phyloP scores from a whole-genome alignment of 2,797 vertebrate species.

The Urosaurus nigricauda region DNA sequence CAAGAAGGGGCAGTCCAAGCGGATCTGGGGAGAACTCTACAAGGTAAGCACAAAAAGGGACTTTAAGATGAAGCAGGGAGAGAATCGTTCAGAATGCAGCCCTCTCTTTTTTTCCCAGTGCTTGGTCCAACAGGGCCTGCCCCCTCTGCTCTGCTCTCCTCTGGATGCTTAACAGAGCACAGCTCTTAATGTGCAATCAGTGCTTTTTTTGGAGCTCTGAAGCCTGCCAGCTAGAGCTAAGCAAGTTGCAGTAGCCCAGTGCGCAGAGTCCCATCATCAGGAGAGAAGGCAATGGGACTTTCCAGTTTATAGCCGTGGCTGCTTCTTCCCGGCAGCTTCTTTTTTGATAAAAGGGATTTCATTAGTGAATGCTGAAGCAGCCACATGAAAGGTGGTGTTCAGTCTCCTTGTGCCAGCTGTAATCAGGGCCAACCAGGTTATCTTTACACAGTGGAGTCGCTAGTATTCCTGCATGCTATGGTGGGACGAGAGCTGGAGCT shows the following conservation, averaged over 20 bases:
- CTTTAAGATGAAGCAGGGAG: neutral
- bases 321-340: neutral
- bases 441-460: neutral
- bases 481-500: neutral
- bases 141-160: too few relatives aligned
- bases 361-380: too few relatives aligned
- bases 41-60: conserved; percentile 82
- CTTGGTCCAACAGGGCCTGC: too few relatives aligned
- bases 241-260: too few relatives aligned
- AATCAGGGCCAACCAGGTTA: too few relatives aligned
- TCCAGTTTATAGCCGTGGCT: neutral
- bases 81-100: neutral
- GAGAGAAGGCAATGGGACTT: neutral
- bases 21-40: conserved; percentile 99
- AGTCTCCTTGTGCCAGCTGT: too few relatives aligned
- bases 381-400: too few relatives aligned
- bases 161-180: too few relatives aligned
- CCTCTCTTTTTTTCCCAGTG: neutral
- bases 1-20: conserved; percentile 97
- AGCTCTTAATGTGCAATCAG: too few relatives aligned
- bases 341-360: neutral
- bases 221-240: too few relatives aligned
- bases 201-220: too few relatives aligned
- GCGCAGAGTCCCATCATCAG: too few relatives aligned
- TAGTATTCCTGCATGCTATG: neutral